Evolutionary conservation across 2,797 vertebrate genomes (phyloP), one percentile per base, ranked within the genome.

Genomic region (Pangasius larnaudii): DNA sequence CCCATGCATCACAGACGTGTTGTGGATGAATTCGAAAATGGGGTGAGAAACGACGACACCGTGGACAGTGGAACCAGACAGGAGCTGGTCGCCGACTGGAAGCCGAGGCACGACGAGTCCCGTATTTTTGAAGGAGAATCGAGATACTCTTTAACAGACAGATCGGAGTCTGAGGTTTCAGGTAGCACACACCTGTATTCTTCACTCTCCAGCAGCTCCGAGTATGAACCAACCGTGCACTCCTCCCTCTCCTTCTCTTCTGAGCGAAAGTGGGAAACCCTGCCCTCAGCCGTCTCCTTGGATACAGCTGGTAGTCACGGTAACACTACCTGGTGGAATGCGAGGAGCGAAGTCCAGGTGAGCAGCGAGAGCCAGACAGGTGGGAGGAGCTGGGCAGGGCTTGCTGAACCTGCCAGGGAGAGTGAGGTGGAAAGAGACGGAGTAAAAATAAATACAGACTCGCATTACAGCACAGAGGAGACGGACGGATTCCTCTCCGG

Each of bases 361-460:
- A 92, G 92, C 81, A 4, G 42, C 16, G 91, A 91, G 85, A 91
- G 84, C 11, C 90, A 90, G 89, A 78, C 2, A 36, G 81, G 30
- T 87, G 90, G 92, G 88, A 39, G 92, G 90, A 82, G 86, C 67
- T 30, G 91, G 91, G 92, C 22, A 90, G 92, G 86, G 91, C 72
- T 74, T 85, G 46, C 39, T 58, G 58, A 85, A 86, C 79, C 90
- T 87, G 86, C 71, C 8, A 71, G 46, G 74, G 82, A 27, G 36
- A 85, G 84, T 24, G 81, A 75, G 90, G 30, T 79, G 91, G 89
- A 82, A 89, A 85, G 90, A 71, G 88, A 91, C 84, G 42, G 8
- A 89, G 89, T 87, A 87, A 82, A 88, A 83, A 86, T 91, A 86
- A 90, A 92, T 89, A 86, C 92, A 67, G 92, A 94, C 80, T 86